A percentile compares a stretch with the other conserved stretches of the same genome.
Conservation (phyloP, 1,140 invertebrate genomes). For the Xylocopa sonorina region DNA sequence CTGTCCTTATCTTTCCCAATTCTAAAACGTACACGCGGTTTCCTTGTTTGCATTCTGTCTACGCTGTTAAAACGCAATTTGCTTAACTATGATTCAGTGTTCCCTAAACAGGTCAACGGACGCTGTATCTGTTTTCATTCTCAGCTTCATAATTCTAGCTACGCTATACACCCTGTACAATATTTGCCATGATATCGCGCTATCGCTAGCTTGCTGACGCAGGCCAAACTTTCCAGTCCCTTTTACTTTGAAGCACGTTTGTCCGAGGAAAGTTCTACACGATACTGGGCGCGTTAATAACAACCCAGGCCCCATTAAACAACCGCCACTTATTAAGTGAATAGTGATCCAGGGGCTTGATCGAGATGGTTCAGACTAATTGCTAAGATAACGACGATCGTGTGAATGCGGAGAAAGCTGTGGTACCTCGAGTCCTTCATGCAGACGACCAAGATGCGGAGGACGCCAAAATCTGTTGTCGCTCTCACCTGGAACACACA, state of each 20-base stretch:
- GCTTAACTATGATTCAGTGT: not conserved
- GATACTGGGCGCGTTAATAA: slow-evolving; percentile 1
- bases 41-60: not conserved
- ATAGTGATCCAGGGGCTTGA: not conserved
- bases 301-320: not conserved
- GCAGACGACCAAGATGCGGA: slow-evolving; percentile 41
- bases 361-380: not conserved
- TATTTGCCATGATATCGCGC: slow-evolving; percentile 14
- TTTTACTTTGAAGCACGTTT: not conserved
- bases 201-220: slow-evolving; percentile 5
- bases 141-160: not conserved
- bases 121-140: not conserved
- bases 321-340: not conserved
- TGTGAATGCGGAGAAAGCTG: not conserved
- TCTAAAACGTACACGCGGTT: not conserved
- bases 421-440: slow-evolving; percentile 59
- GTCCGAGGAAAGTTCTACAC: not conserved
- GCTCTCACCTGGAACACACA: slow-evolving; percentile 52
- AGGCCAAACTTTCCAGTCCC: not conserved
- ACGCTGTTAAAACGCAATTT: not conserved
- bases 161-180: not conserved
- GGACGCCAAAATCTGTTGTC: slow-evolving; percentile 44
- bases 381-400: not conserved
- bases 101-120: not conserved
- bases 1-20: not conserved